Conservation (phyloP, 2,888 invertebrate genomes). For the Coenonympha arcania region DNA sequence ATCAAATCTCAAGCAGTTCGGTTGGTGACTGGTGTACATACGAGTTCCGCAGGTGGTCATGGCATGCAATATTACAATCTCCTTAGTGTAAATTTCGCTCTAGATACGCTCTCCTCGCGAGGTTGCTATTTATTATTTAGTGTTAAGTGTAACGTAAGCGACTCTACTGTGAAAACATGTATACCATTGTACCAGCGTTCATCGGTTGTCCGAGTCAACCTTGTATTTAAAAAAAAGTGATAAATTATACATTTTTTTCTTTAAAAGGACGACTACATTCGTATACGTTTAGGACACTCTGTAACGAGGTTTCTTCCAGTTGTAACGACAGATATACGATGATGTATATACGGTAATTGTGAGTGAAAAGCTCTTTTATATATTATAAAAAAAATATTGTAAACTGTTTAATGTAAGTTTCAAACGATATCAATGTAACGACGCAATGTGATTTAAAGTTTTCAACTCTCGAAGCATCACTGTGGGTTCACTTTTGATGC, state of each 20-base stretch:
- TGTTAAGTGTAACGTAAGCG: conserved; percentile 59
- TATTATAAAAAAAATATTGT: conserved; percentile 69
- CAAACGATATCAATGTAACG: conserved; percentile 49
- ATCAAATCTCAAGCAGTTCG: conserved; percentile 63
- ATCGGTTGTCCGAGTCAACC: conserved; percentile 55
- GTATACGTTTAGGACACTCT: conserved; percentile 80
- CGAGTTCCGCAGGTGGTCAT: conserved; percentile 45
- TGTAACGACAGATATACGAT: conserved; percentile 70
- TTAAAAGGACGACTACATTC: conserved; percentile 76
- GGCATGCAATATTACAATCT: conserved; percentile 66
- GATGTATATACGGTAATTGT: conserved; percentile 67
- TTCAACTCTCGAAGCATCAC: conserved; percentile 15
- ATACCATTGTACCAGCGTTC: conserved; percentile 68
- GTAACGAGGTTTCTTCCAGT: conserved; percentile 65
- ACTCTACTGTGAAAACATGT: conserved; percentile 70
- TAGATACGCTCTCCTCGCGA: conserved; percentile 62
- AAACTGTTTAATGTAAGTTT: conserved; percentile 66
- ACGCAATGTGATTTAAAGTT: conserved; percentile 18
- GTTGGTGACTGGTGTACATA: conserved; percentile 61
- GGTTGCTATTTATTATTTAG: conserved; percentile 73
- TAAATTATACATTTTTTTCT: conserved; percentile 65
- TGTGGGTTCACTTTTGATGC: not conserved
- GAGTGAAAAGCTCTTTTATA: conserved; percentile 70
- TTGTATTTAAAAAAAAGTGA: conserved; percentile 55
- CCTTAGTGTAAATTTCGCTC: conserved; percentile 69